These are phyloP conservation scores for Pontoporia blainvillei DNA, from an alignment of 2,113 vertebrate genomes.

Conservation along the genomic window DNA sequence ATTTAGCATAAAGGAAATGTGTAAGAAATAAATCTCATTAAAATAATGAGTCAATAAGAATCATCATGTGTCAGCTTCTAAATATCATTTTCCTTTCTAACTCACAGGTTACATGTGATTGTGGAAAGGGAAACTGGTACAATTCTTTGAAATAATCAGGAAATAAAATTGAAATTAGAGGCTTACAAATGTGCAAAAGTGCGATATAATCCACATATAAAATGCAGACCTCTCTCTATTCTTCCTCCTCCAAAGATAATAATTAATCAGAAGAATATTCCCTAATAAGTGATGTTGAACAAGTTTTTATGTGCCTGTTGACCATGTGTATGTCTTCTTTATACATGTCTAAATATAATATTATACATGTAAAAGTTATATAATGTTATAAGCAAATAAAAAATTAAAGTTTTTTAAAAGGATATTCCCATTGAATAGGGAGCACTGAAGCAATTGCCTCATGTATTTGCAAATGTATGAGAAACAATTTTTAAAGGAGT, in stretches of 20 bases:
- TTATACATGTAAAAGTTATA: background rate
- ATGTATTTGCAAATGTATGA: background rate
- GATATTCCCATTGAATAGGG: background rate
- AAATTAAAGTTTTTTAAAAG: background rate
- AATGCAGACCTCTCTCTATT: background rate
- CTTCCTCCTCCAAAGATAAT: background rate
- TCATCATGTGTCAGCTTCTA: background rate
- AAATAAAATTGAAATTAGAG: constrained; percentile 29
- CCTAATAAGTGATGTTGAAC: background rate
- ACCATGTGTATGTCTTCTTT: background rate
- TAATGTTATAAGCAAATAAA: background rate
- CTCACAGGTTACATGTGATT: background rate
- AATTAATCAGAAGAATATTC: background rate
- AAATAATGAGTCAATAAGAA: constrained; percentile 17
- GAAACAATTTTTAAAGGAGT: background rate
- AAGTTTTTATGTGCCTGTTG: background rate
- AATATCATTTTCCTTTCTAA: constrained; percentile 16
- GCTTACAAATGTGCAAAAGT: background rate
- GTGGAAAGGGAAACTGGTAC: background rate
- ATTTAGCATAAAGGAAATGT: constrained; percentile 11
- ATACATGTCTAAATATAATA: background rate
- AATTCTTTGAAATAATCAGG: background rate
- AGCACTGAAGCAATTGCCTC: background rate
- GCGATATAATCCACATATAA: background rate
- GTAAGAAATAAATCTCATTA: constrained; percentile 51